Evolutionary conservation across 2,797 vertebrate species (phyloP), one percentile per base, ranked within the genome.

Genomic region (Lagodon rhomboides): DNA sequence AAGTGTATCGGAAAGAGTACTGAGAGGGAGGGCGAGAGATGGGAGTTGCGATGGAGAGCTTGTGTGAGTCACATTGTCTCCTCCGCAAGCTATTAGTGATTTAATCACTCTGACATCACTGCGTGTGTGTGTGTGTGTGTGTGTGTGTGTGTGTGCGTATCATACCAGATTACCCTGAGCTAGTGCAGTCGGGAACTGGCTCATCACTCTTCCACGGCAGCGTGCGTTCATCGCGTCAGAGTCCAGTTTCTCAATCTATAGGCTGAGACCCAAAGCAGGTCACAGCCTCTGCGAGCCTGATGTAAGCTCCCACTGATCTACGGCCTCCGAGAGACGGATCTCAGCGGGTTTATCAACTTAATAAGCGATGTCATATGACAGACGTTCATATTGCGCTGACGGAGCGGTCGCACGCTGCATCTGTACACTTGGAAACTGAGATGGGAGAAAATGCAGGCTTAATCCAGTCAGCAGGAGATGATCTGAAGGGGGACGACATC

Each of bases 51-150:
- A 87, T 82, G 72, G 78, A 90, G 89, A 83, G 79, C 74, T 81
- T 79, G 87, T 83, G 85, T 90, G 89, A 91, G 88, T 92, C 91
- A 92, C 77, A 83, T 77, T 41, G 66, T 91, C 89, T 91, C 67
- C 86, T 90, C 88, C 64, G 87, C 85, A 77, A 89, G 89, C 87
- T 85, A 92, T 92, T 90, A 90, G 87, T 92, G 90, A 93, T 88
- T 90, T 92, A 92, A 92, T 92, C 89, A 89, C 86, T 83, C 75
- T 87, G 88, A 89, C 90, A 89, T 91, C 63, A 74, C 41, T n/a
- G 50, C 58, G 82, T 71, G 74, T 80, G 56, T 74, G 58, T 72
- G 69, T 38, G 43, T 55, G 53, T 70, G 65, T 75, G 53, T 65
- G 49, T 49, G 46, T 68, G 73, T 63, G 53, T 65, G 38, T 50